Conservation (phyloP, 2,888 invertebrate genomes). For the Acheta domesticus region DNA sequence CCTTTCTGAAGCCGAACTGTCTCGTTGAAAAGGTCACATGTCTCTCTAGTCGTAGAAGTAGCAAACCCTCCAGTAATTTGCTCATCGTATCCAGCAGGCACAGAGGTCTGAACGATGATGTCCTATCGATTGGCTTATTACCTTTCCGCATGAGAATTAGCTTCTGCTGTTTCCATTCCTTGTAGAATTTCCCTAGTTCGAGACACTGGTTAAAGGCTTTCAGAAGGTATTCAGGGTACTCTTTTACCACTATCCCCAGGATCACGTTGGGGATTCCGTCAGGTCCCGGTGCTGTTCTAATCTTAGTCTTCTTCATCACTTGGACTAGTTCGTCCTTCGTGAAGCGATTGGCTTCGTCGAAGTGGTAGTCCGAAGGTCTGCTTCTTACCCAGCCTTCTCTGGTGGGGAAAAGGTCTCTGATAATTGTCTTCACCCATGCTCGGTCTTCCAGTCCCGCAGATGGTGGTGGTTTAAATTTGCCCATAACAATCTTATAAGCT, state of each 20-base stretch:
- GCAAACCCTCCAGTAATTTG: not conserved
- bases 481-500: too few relatives aligned
- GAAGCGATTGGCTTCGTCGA: not conserved
- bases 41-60: not conserved
- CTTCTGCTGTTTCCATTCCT: not conserved
- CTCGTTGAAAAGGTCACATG: not conserved
- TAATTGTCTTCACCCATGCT: not conserved
- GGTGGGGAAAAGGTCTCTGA: not conserved
- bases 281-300: not conserved
- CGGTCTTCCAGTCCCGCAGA: too few relatives aligned
- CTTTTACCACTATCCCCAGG: not conserved
- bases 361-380: not conserved
- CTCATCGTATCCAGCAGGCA: not conserved
- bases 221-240: not conserved
- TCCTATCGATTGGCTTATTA: not conserved
- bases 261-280: not conserved
- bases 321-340: not conserved
- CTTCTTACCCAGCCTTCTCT: not conserved
- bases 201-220: not conserved
- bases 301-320: not conserved
- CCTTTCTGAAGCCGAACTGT: not conserved
- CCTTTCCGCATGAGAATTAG: not conserved
- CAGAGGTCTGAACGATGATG: not conserved
- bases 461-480: too few relatives aligned
- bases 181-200: not conserved